These are phyloP conservation scores for Stichopus chloronotus DNA, from an alignment of 35 echinoderm and acorn worm species.

Conservation along the genomic window DNA sequence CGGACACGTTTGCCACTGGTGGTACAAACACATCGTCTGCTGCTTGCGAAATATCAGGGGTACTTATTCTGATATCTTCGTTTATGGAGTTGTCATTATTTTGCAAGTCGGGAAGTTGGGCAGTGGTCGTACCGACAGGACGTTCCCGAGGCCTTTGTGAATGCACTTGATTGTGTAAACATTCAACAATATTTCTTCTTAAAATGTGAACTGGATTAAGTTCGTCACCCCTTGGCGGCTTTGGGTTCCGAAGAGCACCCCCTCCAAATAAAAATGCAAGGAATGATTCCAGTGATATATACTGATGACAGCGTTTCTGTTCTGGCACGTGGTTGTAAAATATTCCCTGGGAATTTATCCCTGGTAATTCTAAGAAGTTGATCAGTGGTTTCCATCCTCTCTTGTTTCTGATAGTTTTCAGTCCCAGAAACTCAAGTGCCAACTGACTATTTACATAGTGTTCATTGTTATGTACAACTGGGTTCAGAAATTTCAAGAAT, in stretches of 20 bases:
- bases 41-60: neutral
- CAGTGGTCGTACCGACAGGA: too few species aligned
- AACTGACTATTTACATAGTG: too few species aligned
- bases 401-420: neutral
- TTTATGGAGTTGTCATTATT: neutral
- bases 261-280: neutral
- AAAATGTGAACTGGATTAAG: too few species aligned
- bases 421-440: neutral
- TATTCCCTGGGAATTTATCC: neutral
- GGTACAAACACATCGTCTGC: neutral
- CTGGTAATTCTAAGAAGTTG: neutral
- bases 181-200: too few species aligned
- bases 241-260: neutral
- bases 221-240: too few species aligned
- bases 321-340: neutral
- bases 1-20: neutral
- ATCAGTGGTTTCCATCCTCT: neutral
- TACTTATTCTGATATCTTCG: neutral
- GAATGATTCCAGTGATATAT: neutral
- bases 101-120: neutral
- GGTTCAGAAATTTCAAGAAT: too few species aligned
- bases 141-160: too few species aligned
- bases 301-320: neutral
- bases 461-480: too few species aligned
- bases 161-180: too few species aligned